A percentile compares a stretch with the other conserved stretches of the same genome.
Evolutionary conservation across 92 coral and sea anemone species (phyloP).

Genomic region (Anthopleura xanthogrammica): DNA sequence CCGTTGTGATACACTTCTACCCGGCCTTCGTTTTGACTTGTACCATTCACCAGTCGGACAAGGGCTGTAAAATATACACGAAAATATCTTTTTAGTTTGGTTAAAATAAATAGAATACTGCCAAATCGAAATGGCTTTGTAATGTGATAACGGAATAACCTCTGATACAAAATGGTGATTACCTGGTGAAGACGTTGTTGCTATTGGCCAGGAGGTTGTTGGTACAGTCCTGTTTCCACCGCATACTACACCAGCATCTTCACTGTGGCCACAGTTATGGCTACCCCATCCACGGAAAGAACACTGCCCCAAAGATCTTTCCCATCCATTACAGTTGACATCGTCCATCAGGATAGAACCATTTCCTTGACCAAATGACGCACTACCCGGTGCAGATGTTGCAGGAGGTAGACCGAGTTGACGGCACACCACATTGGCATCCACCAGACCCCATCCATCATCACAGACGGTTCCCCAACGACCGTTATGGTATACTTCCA

Average conservation of each 20-base stretch:
- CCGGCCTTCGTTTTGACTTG: background rate
- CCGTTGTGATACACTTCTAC: background rate
- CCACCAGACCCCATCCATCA: background rate
- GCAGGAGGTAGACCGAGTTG: background rate
- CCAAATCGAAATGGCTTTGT: no score
- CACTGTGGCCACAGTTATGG: background rate
- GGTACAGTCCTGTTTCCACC: background rate
- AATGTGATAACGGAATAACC: background rate
- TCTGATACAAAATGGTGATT: background rate
- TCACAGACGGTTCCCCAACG: background rate
- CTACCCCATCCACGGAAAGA: background rate
- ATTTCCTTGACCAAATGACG: background rate
- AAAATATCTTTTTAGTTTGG: no score
- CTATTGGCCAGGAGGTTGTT: background rate
- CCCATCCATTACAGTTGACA: background rate
- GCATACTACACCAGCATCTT: background rate
- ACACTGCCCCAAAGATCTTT: background rate
- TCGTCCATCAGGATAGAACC: background rate
- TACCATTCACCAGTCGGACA: background rate
- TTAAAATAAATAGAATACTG: no score
- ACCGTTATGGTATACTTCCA: background rate
- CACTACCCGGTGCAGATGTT: background rate
- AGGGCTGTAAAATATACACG: no score
- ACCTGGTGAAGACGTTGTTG: background rate
- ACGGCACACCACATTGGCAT: background rate